Evolutionary conservation across 2,113 vertebrate species (phyloP).

Genomic region (Halcyon malimbica): DNA sequence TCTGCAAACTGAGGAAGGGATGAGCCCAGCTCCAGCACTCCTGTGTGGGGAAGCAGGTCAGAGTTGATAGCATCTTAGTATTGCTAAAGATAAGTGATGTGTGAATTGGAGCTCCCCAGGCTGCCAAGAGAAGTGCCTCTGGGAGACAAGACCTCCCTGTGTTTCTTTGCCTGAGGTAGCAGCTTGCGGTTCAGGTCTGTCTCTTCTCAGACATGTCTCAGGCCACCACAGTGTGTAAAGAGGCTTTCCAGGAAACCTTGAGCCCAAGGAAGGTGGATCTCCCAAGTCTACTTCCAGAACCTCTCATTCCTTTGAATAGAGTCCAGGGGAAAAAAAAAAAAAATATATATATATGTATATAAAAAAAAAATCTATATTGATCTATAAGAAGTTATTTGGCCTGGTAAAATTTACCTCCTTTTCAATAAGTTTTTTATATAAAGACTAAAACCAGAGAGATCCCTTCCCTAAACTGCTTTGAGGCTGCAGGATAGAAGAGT

Average conservation of each 20-base stretch:
- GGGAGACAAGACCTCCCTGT: not conserved
- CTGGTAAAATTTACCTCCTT: not conserved
- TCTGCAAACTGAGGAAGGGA: accelerated
- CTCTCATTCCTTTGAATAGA: not conserved
- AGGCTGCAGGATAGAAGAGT: not conserved
- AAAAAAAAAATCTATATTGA: no score
- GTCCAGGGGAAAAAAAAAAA: not conserved
- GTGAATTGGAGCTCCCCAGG: not conserved
- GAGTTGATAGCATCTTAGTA: not conserved
- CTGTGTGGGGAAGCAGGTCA: accelerated
- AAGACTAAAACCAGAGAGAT: not conserved
- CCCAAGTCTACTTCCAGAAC: not conserved
- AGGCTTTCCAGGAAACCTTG: not conserved
- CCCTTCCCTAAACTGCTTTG: not conserved
- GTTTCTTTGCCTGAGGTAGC: not conserved
- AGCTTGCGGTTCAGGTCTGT: not conserved
- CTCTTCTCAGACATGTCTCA: accelerated
- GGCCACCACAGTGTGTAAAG: accelerated
- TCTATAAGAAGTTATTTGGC: not conserved
- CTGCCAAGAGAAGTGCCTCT: not conserved
- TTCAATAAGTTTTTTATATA: not conserved
- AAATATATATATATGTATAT: no score
- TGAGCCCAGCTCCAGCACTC: not conserved
- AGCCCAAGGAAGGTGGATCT: not conserved
- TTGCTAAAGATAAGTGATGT: not conserved